Base-by-base conservation (phyloP, 2,797 vertebrate species). In the Cuculus canorus region DNA sequence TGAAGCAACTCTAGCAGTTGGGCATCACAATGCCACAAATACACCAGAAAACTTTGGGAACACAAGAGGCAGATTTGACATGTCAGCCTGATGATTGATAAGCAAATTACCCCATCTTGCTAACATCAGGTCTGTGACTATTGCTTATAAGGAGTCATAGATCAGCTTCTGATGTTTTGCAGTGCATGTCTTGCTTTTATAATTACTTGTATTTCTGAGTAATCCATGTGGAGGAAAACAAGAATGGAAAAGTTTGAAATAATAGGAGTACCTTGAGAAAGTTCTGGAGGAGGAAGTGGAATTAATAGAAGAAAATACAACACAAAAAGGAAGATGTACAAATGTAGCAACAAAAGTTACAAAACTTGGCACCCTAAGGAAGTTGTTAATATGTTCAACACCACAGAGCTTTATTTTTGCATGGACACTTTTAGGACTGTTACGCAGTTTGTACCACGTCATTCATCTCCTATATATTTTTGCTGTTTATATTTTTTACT, bases 91-190 rank as follows among this genome's bases (percentile, higher is more conserved):
- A 30, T 87, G 41, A 11, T 10, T 24, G 41, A 17, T 10, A 27
- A 50, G 18, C 37, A 47, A 14, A 28, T 63, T 32, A 47, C 17
- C 11, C 52, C 1, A 0, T 16, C 28, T 30, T 8, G 12, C 35
- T 76, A 16, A 32, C 0, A 0, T 27, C 32, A 50, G 11, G 17
- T 53, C 39, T 60, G 22, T 1, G 4, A 30, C 35, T 56, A 1
- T 10, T 11, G 13, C 27, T 14, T 27, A 0, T 3, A 17, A 16
- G 25, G 27, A 45, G 16, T 8, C 4, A 0, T 8, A 28, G 54
- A 39, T 65, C 33, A 23, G 14, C 27, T 47, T 30, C 22, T 54
- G 28, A 8, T 43, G 14, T 24, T 83, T 30, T 77, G 32, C 39
- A 43, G 41, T 18, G n/a, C 11, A 22, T 66, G 23, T 66, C 52